phyloP scores from a whole-genome alignment of 2,797 vertebrate genomes.

The Sebastiscus albofasciatus region DNA sequence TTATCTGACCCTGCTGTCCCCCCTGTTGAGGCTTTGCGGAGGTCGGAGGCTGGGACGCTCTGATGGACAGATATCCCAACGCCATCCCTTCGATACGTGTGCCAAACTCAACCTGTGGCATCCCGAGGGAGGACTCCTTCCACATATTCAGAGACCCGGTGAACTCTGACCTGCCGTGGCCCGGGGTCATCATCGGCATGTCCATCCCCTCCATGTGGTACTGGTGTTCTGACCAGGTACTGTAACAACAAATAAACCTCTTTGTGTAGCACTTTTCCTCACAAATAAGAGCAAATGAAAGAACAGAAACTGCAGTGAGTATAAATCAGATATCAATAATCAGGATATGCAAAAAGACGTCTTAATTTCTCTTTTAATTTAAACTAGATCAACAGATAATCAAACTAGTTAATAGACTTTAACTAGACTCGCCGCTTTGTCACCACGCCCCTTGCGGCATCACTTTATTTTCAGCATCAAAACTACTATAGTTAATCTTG shows the following conservation, averaged over 20 bases:
- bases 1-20: not conserved
- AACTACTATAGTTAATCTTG: too few relatives aligned
- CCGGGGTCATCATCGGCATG: conserved; percentile 93
- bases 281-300: not conserved
- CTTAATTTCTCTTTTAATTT: too few relatives aligned
- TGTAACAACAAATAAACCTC: not conserved
- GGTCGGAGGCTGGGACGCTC: conserved; percentile 89
- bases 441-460: too few relatives aligned
- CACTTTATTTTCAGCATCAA: too few relatives aligned
- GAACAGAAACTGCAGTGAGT: not conserved
- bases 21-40: conserved; percentile 85
- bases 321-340: not conserved
- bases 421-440: too few relatives aligned
- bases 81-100: conserved; percentile 87
- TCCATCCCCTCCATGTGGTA: conserved; percentile 96
- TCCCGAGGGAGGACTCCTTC: conserved; percentile 92
- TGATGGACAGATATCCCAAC: conserved; percentile 85
- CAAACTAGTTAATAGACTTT: too few relatives aligned
- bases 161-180: conserved; percentile 95
- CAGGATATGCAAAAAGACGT: too few relatives aligned
- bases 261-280: not conserved
- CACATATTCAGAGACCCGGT: conserved; percentile 93
- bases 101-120: conserved; percentile 91
- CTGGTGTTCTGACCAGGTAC: conserved; percentile 98
- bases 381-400: too few relatives aligned